A percentile compares a stretch with the other conserved stretches of the same genome.
Evolutionary conservation across 2,888 invertebrate genomes (phyloP).

Genomic region (Congeria kusceri): DNA sequence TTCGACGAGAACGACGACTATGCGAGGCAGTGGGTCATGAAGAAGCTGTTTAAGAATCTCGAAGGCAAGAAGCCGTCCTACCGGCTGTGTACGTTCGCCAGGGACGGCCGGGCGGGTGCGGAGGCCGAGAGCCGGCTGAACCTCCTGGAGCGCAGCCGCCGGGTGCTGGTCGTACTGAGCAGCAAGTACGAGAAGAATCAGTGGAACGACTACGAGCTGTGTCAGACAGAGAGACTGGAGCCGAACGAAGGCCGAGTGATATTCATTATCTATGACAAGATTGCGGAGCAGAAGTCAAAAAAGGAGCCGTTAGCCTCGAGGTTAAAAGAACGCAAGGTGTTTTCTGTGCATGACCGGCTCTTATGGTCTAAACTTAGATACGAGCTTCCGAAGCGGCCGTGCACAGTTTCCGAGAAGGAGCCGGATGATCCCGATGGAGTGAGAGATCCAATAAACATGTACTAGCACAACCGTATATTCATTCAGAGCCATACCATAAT

Average conservation of each 20-base stretch:
- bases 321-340: slow-evolving; percentile 57
- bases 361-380: slow-evolving; percentile 68
- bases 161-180: slow-evolving; percentile 59
- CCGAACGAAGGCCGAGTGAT: slow-evolving; percentile 64
- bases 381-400: slow-evolving; percentile 59
- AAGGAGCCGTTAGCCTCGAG: slow-evolving; percentile 58
- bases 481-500: no score
- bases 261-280: slow-evolving; percentile 59
- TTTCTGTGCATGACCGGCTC: slow-evolving; percentile 51
- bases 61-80: slow-evolving; percentile 59
- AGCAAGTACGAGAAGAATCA: slow-evolving; percentile 45
- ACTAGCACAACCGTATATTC: no score
- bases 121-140: slow-evolving; percentile 50
- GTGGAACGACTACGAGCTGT: slow-evolving; percentile 63
- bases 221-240: slow-evolving; percentile 59
- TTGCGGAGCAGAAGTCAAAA: slow-evolving; percentile 38
- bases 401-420: neutral
- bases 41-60: slow-evolving; percentile 52
- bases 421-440: no score
- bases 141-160: slow-evolving; percentile 58
- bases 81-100: slow-evolving; percentile 42
- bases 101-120: slow-evolving; percentile 42
- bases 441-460: no score
- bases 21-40: slow-evolving; percentile 63
- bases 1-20: slow-evolving; percentile 65